Percentiles rank a stretch among this genome's conserved stretches.
These are phyloP conservation scores for Mormyrus proboscirostris DNA, from an alignment of 2,797 vertebrate genomes.

Conservation along the genomic window DNA sequence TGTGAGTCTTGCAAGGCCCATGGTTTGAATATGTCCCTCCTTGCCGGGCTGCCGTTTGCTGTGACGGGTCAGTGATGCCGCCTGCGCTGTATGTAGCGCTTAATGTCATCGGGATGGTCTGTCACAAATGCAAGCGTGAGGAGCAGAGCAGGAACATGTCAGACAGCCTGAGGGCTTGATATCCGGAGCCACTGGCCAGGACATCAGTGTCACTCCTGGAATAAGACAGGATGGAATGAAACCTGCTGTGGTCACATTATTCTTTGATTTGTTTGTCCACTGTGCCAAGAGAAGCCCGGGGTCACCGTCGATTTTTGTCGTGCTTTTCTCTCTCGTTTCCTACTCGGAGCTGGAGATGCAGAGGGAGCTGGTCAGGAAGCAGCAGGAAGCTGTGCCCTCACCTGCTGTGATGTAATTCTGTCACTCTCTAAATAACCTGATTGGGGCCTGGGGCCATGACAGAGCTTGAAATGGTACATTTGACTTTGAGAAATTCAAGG, in stretches of 20 bases:
- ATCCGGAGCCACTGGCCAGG: not conserved
- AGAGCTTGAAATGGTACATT: conserved; percentile 26
- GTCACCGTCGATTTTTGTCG: not conserved
- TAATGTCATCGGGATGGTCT: not conserved
- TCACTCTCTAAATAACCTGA: conserved; percentile 10
- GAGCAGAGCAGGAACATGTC: not conserved
- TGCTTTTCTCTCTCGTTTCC: not conserved
- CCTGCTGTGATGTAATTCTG: not conserved
- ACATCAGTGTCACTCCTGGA: not conserved
- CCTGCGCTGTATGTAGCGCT: not conserved
- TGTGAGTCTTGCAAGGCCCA: not conserved
- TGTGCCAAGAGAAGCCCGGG: not conserved
- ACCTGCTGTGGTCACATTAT: not conserved
- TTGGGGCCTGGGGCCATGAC: conserved; percentile 5
- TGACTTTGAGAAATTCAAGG: conserved; percentile 35
- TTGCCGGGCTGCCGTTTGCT: not conserved
- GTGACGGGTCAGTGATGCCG: not conserved
- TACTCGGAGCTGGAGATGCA: not conserved
- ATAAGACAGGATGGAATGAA: not conserved
- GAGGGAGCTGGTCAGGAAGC: not conserved
- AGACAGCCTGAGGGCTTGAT: not conserved
- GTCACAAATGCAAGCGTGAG: not conserved
- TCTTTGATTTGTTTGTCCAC: not conserved
- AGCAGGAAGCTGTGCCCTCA: not conserved
- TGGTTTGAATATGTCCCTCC: no score